phyloP scores from a whole-genome alignment of 2,113 vertebrate genomes.

The Paratilapia polleni region DNA sequence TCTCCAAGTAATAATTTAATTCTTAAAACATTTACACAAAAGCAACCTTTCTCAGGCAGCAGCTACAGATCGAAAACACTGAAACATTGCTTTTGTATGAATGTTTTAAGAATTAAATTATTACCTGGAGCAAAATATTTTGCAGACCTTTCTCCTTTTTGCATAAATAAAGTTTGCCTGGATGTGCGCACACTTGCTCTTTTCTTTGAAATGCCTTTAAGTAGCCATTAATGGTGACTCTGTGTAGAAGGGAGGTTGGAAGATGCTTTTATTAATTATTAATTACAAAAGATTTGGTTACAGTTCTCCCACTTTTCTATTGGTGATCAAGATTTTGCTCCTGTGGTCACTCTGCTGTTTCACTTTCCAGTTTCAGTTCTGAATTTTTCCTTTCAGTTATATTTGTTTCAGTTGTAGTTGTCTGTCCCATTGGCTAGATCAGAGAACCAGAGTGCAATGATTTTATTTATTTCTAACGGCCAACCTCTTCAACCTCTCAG shows the following conservation, averaged over 20 bases:
- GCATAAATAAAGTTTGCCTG: not conserved
- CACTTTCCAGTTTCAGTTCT: not conserved
- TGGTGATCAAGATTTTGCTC: not conserved
- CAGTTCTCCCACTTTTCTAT: not conserved
- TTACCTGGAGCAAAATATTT: not conserved
- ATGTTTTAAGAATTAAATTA: not conserved
- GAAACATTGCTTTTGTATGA: too few relatives aligned
- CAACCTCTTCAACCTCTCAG: not conserved
- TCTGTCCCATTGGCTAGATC: too few relatives aligned
- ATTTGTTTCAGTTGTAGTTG: too few relatives aligned
- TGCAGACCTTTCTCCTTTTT: fast-evolving
- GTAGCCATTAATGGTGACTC: not conserved
- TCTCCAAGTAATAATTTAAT: not conserved
- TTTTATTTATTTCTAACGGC: not conserved
- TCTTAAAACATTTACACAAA: not conserved
- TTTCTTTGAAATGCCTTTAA: not conserved
- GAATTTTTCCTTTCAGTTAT: fast-evolving
- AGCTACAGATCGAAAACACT: not conserved
- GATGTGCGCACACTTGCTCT: not conserved
- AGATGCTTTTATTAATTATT: not conserved
- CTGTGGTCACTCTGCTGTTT: not conserved
- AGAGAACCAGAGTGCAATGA: not conserved
- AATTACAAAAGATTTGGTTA: not conserved
- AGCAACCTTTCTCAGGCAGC: fast-evolving
- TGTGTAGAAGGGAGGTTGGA: not conserved